Evolutionary conservation across 2,797 vertebrate genomes (phyloP), one percentile per base, ranked within the genome.

Genomic region (Spheniscus humboldti): DNA sequence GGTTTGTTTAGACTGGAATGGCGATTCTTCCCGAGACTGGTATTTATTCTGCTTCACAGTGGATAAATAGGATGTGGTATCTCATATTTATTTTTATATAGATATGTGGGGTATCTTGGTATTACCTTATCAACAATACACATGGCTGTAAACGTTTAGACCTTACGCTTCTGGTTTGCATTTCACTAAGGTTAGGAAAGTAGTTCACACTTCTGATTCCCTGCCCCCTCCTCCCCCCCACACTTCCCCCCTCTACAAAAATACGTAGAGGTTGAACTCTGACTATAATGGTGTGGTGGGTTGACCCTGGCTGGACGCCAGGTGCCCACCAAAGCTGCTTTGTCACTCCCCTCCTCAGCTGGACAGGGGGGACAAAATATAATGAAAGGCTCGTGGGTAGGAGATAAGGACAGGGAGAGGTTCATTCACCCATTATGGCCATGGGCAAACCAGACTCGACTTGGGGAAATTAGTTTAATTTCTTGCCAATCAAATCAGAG

Each of bases 171-270:
- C 37, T 76, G 18, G 7, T 28, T 86, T 80, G 53, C 37, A 5
- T 71, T 82, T 93, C 37, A 48, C 12, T 75, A 28, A 78, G 12
- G 12, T 23, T 9, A n/a, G 25, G 33, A 69, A 91, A 67, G 43
- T 5, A 39, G 30, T 78, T 91, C 24, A 27, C 5, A 0, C 3
- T 81, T 55, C 18, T 31, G 25, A 59, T 68, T 82, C 35, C 53
- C 16, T 50, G 4, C 6, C 33, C 11, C 3, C 20, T 3, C 3
- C 9, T 8, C 1, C 3, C 15, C 1, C 2, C 10, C 6, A 7
- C 41, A 41, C 41, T 6, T 41, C 41, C 41, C 5, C 9, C 25
- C 7, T 19, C 15, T 14, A 10, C 33, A 45, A 25, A 31, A n/a
- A 28, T 47, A 37, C 20, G 1, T 16, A 10, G 13, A 52, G 45